A percentile compares a stretch with the other conserved stretches of the same genome.
Evolutionary conservation across 2,797 vertebrate genomes (phyloP).

Genomic region (Darevskia nairensis): DNA sequence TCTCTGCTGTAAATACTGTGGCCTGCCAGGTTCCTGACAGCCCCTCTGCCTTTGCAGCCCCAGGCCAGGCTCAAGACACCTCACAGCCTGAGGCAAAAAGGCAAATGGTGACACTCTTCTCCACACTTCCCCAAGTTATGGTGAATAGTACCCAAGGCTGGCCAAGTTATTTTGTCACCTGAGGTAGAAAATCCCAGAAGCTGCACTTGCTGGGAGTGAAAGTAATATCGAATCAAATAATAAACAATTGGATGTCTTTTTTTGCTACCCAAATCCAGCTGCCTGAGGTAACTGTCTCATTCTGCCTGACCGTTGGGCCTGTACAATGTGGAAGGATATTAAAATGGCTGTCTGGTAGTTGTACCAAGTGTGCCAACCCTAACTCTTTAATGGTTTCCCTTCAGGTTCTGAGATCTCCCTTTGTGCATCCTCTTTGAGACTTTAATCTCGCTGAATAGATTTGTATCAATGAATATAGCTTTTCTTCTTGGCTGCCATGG

Average conservation of each 20-base stretch:
- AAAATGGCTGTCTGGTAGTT: background rate
- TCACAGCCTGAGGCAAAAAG: too few species aligned
- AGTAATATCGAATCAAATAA: background rate
- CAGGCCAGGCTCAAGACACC: too few species aligned
- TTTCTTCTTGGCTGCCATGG: slow-evolving; percentile 54
- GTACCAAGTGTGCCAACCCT: background rate
- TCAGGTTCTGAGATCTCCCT: too few species aligned
- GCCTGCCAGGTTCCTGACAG: too few species aligned
- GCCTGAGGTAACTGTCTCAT: background rate
- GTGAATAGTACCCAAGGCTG: too few species aligned
- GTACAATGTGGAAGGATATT: background rate
- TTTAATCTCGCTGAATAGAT: slow-evolving; percentile 33
- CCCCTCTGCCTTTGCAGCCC: too few species aligned
- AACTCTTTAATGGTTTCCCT: background rate
- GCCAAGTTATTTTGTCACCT: background rate
- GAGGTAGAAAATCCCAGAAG: background rate
- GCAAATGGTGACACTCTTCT: too few species aligned
- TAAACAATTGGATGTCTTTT: too few species aligned
- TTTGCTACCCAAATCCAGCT: too few species aligned
- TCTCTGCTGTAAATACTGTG: too few species aligned
- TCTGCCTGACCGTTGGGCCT: background rate
- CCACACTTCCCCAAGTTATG: too few species aligned
- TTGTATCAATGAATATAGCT: slow-evolving; percentile 30
- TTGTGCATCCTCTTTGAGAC: slow-evolving; percentile 34
- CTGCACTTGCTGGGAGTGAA: background rate